Conservation (phyloP, 2,888 invertebrate species). For the Pollenia amentaria region DNA sequence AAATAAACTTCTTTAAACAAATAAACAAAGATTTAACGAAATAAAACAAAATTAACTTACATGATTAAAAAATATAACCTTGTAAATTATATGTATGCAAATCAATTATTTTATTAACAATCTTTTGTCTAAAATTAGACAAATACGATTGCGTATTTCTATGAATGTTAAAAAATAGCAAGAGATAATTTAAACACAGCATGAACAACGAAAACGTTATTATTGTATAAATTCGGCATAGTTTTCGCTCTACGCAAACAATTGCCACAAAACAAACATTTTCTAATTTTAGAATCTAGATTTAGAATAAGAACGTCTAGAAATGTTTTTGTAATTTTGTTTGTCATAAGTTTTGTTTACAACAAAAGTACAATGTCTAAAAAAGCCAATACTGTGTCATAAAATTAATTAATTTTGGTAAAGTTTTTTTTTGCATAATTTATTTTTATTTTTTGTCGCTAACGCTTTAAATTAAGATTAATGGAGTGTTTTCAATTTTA, state of each 20-base stretch:
- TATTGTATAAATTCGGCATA: slow-evolving; percentile 20
- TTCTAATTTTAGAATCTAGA: background rate
- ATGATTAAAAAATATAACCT: no score
- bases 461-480: slow-evolving; percentile 54
- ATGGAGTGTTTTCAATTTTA: slow-evolving; percentile 26
- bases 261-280: background rate
- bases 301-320: background rate
- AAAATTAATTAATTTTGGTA: background rate
- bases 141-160: slow-evolving; percentile 3
- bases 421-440: background rate
- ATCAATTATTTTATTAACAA: no score
- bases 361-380: no score
- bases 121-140: no score
- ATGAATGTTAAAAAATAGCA: background rate
- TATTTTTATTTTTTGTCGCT: background rate
- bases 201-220: background rate
- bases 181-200: slow-evolving; percentile 5
- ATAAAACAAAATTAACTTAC: no score
- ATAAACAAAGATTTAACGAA: no score
- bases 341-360: no score
- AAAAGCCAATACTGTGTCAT: no score
- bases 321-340: no score
- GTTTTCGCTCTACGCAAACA: background rate
- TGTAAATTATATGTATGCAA: no score
- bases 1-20: no score